phyloP scores from a whole-genome alignment of 2,113 vertebrate genomes.

The Protobothrops flavoviridis region DNA sequence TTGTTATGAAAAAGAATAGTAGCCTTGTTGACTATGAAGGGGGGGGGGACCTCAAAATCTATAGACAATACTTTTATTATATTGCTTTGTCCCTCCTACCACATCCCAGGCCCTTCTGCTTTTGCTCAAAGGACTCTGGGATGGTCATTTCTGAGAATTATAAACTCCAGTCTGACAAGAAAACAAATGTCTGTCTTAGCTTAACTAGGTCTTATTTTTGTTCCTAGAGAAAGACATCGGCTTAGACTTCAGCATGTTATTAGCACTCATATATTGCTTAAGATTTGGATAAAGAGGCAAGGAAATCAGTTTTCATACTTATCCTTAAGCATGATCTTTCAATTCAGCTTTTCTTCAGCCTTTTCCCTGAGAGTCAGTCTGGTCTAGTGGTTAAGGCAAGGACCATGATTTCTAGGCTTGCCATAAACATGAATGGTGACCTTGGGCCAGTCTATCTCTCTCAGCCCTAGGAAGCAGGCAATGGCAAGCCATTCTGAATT shows the following conservation, averaged over 20 bases:
- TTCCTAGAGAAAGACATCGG: not conserved
- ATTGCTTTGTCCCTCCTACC: constrained; percentile 1
- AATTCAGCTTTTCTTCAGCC: not conserved
- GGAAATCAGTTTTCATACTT: not conserved
- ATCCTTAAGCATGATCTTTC: not conserved
- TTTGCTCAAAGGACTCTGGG: not conserved
- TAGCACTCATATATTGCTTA: not conserved
- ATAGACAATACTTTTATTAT: not conserved
- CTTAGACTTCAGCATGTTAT: not conserved
- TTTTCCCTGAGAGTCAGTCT: not conserved
- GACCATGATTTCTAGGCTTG: not conserved
- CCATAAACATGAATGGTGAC: not conserved
- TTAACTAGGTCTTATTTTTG: not conserved
- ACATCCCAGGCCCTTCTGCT: not conserved
- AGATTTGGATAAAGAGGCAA: not conserved
- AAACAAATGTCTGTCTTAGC: not conserved
- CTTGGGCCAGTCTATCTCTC: not conserved
- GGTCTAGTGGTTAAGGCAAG: not conserved
- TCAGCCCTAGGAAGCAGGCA: not conserved
- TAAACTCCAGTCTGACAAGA: not conserved
- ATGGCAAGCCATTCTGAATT: not conserved
- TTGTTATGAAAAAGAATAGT: not conserved
- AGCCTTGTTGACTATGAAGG: not conserved
- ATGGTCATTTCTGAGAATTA: not conserved
- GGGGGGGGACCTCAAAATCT: not conserved